phyloP scores from a whole-genome alignment of 35 echinoderm and acorn worm species.

The Amphiura filiformis region DNA sequence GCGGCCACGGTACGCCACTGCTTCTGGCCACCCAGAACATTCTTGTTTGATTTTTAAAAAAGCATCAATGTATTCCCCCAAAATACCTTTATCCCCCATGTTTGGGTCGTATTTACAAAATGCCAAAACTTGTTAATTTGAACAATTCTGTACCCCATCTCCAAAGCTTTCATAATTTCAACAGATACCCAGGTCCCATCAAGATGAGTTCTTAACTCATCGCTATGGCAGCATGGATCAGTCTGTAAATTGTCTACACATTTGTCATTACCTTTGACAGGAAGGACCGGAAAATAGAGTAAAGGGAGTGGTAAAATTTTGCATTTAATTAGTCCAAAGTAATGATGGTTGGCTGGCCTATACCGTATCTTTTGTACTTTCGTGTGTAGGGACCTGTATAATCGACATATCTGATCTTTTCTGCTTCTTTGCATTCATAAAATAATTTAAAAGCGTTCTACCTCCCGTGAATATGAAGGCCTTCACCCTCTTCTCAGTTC shows the following conservation, averaged over 20 bases:
- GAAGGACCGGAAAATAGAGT: slow-evolving; percentile 49
- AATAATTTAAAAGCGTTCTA: slow-evolving; percentile 58
- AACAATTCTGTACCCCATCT: slow-evolving; percentile 55
- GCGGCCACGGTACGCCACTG: too few relatives aligned
- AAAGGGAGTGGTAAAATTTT: slow-evolving; percentile 21
- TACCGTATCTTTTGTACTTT: slow-evolving; percentile 37
- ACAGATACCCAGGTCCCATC: slow-evolving; percentile 54
- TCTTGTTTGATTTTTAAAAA: slow-evolving; percentile 22
- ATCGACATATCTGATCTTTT: slow-evolving; percentile 62
- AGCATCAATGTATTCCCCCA: neutral
- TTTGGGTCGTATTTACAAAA: slow-evolving; percentile 25
- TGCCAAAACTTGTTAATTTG: slow-evolving; percentile 58
- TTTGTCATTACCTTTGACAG: slow-evolving; percentile 33
- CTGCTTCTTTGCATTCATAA: slow-evolving; percentile 12
- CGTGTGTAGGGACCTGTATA: neutral
- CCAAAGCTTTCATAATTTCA: slow-evolving; percentile 45
- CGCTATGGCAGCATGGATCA: slow-evolving; percentile 18
- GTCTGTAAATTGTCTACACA: slow-evolving; percentile 42
- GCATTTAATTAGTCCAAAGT: slow-evolving; percentile 23
- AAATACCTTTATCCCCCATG: neutral
- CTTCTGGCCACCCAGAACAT: neutral
- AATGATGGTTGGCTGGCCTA: slow-evolving; percentile 58
- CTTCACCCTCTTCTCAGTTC: too few relatives aligned
- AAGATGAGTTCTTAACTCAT: slow-evolving; percentile 41
- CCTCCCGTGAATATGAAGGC: slow-evolving; percentile 77